Evolutionary conservation across 2,888 invertebrate species (phyloP).

Genomic region (Chrysolina oricalcia): DNA sequence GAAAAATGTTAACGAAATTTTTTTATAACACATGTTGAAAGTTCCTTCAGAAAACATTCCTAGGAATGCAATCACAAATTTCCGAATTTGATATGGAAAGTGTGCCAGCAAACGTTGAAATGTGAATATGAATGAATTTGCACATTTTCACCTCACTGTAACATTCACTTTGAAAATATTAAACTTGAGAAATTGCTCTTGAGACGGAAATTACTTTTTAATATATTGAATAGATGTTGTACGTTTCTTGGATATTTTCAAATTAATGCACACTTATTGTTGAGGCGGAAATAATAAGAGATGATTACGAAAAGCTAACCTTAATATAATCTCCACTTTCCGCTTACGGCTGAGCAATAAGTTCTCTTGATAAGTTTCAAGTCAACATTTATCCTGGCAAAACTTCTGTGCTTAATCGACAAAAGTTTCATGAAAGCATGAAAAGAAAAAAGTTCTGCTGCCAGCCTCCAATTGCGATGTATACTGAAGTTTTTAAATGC

Average conservation of each 20-base stretch:
- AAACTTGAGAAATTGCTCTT: neutral
- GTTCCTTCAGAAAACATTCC: no score
- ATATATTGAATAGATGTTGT: neutral
- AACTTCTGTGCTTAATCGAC: neutral
- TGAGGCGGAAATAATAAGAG: neutral
- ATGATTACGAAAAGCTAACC: neutral
- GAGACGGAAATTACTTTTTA: neutral
- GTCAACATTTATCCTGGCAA: neutral
- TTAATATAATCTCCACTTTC: neutral
- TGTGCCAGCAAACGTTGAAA: no score
- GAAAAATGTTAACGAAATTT: no score
- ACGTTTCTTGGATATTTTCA: neutral
- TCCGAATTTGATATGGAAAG: no score
- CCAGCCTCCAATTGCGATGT: neutral
- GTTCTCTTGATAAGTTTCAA: neutral
- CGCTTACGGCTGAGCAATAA: neutral
- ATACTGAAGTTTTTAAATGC: neutral
- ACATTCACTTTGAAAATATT: neutral
- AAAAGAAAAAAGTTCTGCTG: neutral
- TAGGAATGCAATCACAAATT: no score
- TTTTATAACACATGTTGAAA: no score
- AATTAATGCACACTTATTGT: neutral
- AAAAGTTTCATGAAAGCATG: neutral
- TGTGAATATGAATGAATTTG: no score
- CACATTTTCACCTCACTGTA: neutral